These are phyloP conservation scores for Clarias fuscus DNA, from an alignment of 2,797 vertebrate genomes.

Conservation along the genomic window DNA sequence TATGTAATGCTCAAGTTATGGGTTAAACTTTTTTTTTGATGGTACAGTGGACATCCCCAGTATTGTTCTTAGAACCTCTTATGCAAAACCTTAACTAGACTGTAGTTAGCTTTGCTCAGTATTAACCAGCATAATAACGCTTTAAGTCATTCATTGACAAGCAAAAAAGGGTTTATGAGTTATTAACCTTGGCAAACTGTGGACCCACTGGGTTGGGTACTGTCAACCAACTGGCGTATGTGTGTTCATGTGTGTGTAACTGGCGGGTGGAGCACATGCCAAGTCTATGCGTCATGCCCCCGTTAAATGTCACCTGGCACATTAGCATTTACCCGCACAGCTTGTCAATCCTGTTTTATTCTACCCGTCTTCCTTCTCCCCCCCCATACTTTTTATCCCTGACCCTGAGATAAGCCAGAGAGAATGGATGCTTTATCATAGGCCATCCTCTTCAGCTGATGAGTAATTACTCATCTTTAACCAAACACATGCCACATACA, in stretches of 20 bases:
- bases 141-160: conserved; percentile 21
- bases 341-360: conserved; percentile 80
- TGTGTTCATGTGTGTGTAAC: conserved; percentile 35
- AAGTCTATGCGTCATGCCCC: conserved; percentile 48
- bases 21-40: not conserved
- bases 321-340: conserved; percentile 78
- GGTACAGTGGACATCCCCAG: not conserved
- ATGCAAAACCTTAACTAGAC: not conserved
- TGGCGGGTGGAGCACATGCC: not conserved
- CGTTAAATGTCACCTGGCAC: conserved; percentile 76
- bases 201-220: conserved; percentile 4
- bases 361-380: conserved; percentile 57
- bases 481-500: conserved; percentile 65
- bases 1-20: no score
- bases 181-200: conserved; percentile 29
- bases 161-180: conserved; percentile 17
- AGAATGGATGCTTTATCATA: conserved; percentile 74
- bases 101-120: not conserved
- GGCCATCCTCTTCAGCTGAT: conserved; percentile 67
- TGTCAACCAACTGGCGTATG: conserved; percentile 28
- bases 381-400: conserved; percentile 43
- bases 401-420: conserved; percentile 66
- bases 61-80: not conserved
- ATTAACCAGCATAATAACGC: conserved; percentile 2
- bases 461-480: conserved; percentile 78